Base-by-base conservation (phyloP, 2,888 invertebrate species). In the Campoplex capitator region DNA sequence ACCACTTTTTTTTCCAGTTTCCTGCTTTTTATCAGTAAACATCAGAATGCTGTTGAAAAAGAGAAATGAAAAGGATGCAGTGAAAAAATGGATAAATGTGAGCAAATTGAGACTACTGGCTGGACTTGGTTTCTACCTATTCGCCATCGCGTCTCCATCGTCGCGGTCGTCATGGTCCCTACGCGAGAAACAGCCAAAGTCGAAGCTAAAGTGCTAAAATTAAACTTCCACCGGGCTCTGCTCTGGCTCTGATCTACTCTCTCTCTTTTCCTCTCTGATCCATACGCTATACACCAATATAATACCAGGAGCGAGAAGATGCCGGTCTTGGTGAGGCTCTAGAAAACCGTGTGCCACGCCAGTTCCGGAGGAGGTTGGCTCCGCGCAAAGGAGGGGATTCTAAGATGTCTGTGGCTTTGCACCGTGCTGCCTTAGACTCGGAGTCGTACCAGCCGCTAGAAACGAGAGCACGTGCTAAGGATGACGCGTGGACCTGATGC, bases 391-490 rank as follows among this genome's bases (percentile, higher is more conserved):
- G 54, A 42, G 35, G 45, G 65, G 67, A n/a, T n/a, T 45, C 11
- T 75, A 28, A 13, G 42, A 82, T 83, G 73, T 79, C 68, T 74
- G 81, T 58, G 74, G 38, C 45, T 83, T 42, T 71, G 84, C 77
- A 65, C 62, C 65, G 62, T 51, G 85, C 58, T 85, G 86, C 83
- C 62, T 62, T 32, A 62, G 86, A 79, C 62, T 62, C 16, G 92
- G 92, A 92, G 92, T 92, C 92, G 93, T 91, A 93, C 91, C 93
- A 92, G 92, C 92, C 92, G 93, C 93, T 93, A 93, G 93, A 93
- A 93, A 93, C 88, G 88, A 90, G 93, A 93, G 93, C 94, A 93
- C 94, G 94, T 94, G 93, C 93, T 93, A 91, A 91, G 88, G 89
- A 92, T 93, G 93, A 94, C 93, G 93, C 91, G 92, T 91, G 92